phyloP scores from a whole-genome alignment of 2,113 vertebrate genomes.

The Corydoras maculifer region DNA sequence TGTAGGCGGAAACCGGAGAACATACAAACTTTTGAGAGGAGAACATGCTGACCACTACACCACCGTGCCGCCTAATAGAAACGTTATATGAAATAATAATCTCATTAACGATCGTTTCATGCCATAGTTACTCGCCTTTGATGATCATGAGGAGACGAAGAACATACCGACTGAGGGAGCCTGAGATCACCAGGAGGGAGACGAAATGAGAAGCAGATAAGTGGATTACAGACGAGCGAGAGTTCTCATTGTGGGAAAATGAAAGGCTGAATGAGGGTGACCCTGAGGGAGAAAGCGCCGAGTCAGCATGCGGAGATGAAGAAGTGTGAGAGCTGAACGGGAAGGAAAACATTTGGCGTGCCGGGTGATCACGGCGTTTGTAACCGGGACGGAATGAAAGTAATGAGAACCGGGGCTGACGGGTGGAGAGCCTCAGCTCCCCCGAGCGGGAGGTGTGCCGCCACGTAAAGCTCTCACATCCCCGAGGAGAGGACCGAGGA shows the following conservation, averaged over 20 bases:
- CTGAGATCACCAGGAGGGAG: background rate
- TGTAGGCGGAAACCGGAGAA: too few relatives aligned
- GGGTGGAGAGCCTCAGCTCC: slow-evolving; percentile 8
- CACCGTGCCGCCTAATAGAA: too few relatives aligned
- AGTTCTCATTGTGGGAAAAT: background rate
- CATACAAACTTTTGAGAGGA: too few relatives aligned
- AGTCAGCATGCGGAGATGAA: background rate
- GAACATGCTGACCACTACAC: too few relatives aligned
- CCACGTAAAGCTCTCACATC: slow-evolving; percentile 1
- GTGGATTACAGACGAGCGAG: background rate
- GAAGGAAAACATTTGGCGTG: background rate
- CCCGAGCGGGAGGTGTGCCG: background rate
- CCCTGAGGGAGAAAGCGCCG: slow-evolving; percentile 7
- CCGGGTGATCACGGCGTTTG: background rate
- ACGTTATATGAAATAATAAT: too few relatives aligned
- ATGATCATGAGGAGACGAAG: background rate
- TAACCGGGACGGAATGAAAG: background rate
- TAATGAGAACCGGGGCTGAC: background rate
- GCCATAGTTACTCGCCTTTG: too few relatives aligned
- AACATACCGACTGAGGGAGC: background rate
- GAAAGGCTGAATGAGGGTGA: background rate
- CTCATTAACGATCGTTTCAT: too few relatives aligned
- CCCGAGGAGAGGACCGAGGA: slow-evolving; percentile 8
- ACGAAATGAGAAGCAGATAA: background rate
- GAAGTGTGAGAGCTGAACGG: background rate